These are phyloP conservation scores for Mylabris sibirica DNA, from an alignment of 2,888 invertebrate species.

Conservation along the genomic window DNA sequence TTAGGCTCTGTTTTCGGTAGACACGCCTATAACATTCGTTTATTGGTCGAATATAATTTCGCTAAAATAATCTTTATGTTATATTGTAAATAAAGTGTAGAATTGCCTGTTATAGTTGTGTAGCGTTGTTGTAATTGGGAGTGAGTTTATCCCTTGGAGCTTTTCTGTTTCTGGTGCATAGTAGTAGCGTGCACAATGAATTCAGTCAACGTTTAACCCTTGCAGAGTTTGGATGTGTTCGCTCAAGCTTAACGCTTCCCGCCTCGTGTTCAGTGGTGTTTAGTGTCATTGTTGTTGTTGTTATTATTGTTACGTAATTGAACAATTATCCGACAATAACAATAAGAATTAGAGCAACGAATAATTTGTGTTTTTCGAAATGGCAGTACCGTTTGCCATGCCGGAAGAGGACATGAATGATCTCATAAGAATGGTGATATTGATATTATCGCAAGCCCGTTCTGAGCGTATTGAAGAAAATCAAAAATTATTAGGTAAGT, in stretches of 20 bases:
- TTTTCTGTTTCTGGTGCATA: slow-evolving; percentile 24
- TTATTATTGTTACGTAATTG: slow-evolving; percentile 24
- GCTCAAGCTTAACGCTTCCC: slow-evolving; percentile 32
- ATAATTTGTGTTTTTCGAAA: slow-evolving; percentile 40
- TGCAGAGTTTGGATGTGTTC: slow-evolving; percentile 46
- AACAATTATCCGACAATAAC: background rate
- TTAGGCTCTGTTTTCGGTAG: slow-evolving; percentile 56
- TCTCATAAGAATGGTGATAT: slow-evolving; percentile 38
- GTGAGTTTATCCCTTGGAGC: slow-evolving; percentile 36
- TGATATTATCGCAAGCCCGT: slow-evolving; percentile 24
- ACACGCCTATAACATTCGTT: slow-evolving; percentile 51
- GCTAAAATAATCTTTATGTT: slow-evolving; percentile 42
- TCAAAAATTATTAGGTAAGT: slow-evolving; percentile 26
- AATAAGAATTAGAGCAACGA: background rate
- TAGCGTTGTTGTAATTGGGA: slow-evolving; percentile 44
- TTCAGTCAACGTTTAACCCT: slow-evolving; percentile 44
- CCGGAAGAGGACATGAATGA: slow-evolving; percentile 56
- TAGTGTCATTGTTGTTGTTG: slow-evolving; percentile 22
- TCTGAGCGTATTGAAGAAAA: slow-evolving; percentile 17
- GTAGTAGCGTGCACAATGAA: slow-evolving; percentile 29
- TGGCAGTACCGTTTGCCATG: slow-evolving; percentile 60
- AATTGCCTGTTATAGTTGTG: slow-evolving; percentile 39
- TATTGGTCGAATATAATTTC: slow-evolving; percentile 49
- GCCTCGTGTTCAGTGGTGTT: slow-evolving; percentile 34
- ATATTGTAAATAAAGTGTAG: slow-evolving; percentile 32